Evolutionary conservation across 35 echinoderm and acorn worm genomes (phyloP).

Genomic region (Heliocidaris erythrogramma): DNA sequence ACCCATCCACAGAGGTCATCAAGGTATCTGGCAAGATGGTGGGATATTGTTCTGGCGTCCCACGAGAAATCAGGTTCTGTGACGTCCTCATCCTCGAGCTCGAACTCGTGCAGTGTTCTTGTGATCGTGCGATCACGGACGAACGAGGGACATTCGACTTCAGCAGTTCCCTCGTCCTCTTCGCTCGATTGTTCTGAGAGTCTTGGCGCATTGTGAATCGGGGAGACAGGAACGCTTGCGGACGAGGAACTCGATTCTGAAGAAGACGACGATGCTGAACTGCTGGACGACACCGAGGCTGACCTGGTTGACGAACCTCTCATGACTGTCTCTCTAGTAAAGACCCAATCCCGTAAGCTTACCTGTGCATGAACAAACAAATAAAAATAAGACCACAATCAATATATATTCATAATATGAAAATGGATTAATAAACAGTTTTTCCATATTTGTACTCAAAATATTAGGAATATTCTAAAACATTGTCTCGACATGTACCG

Average conservation of each 20-base stretch:
- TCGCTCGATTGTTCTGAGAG: not conserved
- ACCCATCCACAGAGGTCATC: slow-evolving; percentile 73
- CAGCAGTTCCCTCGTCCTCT: not conserved
- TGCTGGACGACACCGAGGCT: not conserved
- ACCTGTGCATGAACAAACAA: not conserved
- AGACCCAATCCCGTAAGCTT: not conserved
- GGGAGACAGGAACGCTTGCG: not conserved
- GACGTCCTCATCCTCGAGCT: slow-evolving; percentile 45
- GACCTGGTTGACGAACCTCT: not conserved
- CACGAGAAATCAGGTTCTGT: slow-evolving; percentile 22
- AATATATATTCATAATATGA: not conserved
- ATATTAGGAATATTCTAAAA: too few relatives aligned
- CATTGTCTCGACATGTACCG: too few relatives aligned
- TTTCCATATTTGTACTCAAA: too few relatives aligned
- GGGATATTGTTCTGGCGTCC: slow-evolving; percentile 46
- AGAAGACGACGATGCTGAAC: not conserved
- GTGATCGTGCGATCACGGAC: slow-evolving; percentile 48
- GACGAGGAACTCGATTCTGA: not conserved
- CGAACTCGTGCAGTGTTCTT: slow-evolving; percentile 46
- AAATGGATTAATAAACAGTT: too few relatives aligned
- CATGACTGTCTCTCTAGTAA: not conserved
- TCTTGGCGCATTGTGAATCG: not conserved
- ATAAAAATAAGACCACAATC: not conserved
- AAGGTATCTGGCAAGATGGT: slow-evolving; percentile 56
- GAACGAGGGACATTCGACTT: slow-evolving; percentile 48